Base-by-base conservation (phyloP, 2,888 invertebrate species). In the Plagiodera versicolora region DNA sequence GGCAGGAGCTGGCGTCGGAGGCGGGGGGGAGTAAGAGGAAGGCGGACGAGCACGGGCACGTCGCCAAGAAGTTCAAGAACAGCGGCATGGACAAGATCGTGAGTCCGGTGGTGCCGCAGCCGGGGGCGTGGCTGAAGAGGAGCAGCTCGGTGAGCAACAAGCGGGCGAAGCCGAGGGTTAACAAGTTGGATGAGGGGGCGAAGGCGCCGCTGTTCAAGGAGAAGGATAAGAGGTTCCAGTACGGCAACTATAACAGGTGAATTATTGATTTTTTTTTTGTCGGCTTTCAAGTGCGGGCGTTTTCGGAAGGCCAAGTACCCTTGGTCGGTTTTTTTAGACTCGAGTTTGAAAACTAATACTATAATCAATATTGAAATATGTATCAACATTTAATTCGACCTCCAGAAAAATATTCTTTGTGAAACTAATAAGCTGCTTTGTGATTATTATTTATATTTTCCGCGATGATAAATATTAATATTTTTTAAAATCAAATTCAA, bases 231-330 rank as follows among this genome's bases (percentile, higher is more conserved):
- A 87, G 87, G 76, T 97, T 94, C 82, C 92, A 94, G 75, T 96
- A 91, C 83, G 98, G 99, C 58, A 99, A 99, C 81, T 98, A 97
- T 81, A 93, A 94, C 79, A 89, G 94, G 82, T 88, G 72, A 72
- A 64, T 58, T 11, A 8, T 11, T 24, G 24, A 2, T 20, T 1
- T 16, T 3, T 24, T 24, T 24, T 24, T 3, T n/a, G n/a, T n/a
- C n/a, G n/a, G n/a, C n/a, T n/a, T n/a, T n/a, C n/a, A n/a, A n/a
- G n/a, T n/a, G n/a, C n/a, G n/a, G n/a, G n/a, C n/a, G n/a, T n/a
- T n/a, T n/a, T n/a, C n/a, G n/a, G n/a, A n/a, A n/a, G n/a, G n/a
- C n/a, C n/a, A n/a, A n/a, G n/a, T n/a, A n/a, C n/a, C n/a, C n/a
- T n/a, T n/a, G n/a, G n/a, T n/a, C n/a, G n/a, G n/a, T n/a, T n/a